Evolutionary conservation across 2,888 invertebrate genomes (phyloP), one percentile per base, ranked within the genome.

Genomic region (Tinea semifulvella): DNA sequence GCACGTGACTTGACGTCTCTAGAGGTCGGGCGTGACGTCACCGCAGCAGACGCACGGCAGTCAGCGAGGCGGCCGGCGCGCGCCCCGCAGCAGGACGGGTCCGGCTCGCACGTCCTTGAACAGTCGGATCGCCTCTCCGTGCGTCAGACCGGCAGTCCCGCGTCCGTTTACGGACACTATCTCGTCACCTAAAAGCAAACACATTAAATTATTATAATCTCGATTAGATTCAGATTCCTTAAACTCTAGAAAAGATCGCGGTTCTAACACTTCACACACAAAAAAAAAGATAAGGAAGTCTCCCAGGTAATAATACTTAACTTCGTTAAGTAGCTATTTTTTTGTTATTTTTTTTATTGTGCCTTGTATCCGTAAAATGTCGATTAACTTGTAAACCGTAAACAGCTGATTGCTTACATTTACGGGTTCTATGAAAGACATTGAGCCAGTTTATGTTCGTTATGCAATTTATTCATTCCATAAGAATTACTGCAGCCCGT

Each of bases 101-200:
- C 92, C 92, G 2, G 85, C 85, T 58, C 89, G 87, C 40, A 92
- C 89, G 59, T 89, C 88, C 60, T 91, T 90, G 71, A 92, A 91
- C 52, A 92, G 85, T 49, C 87, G 82, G 53, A 92, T 89, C 17
- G 91, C 91, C 63, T 92, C 90, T 42, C 89, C 87, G 63, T 92
- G 90, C 0, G 90, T 90, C 61, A 90, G 79, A 1, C 91, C 90
- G 49, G 89, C 88, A 46, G 92, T 85, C 14, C 87, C 83, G 56
- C 89, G 86, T n/a, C 90, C 88, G 68, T 92, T 92, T 48, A 92
- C 89, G 47, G 90, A 89, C 53, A 91, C 68, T 58, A 92, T 89
- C 77, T 91, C 90, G 70, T 92, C 92, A 59, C 92, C 92, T 89
- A 73, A 19, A 43, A 43, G 5, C 16, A 36, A 2, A 36, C 2